Base-by-base conservation (phyloP, 2,888 invertebrate species). In the Therioaphis trifolii region DNA sequence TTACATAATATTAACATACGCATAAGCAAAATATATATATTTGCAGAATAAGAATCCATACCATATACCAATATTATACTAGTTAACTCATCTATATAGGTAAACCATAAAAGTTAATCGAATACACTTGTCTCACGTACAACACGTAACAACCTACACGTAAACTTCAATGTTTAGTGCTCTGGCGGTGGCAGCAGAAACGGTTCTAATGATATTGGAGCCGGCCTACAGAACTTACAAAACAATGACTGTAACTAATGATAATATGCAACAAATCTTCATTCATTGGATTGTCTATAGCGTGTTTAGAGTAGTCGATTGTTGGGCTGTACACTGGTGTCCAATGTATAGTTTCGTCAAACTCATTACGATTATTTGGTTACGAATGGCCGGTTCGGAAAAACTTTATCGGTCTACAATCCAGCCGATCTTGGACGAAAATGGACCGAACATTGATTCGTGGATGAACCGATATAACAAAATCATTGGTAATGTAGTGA, bases 161-260 rank as follows among this genome's bases (percentile, higher is more conserved):
- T n/a, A n/a, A n/a, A n/a, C n/a, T n/a, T n/a, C n/a, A n/a, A n/a
- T n/a, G n/a, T n/a, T n/a, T 9, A 1, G 21, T 55, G 55, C 0
- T 55, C 55, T 61, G n/a, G n/a, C 61, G 61, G 24, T 46, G 12
- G 46, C 24, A n/a, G 1, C 46, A 9, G 69, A 69, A 24, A 18
- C 24, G 69, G 46, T 14, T 4, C 46, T 69, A 12, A 40, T 69
- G 46, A 3, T 69, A 12, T 11, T 69, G n/a, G n/a, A 43, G 12
- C 69, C 69, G 2, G 24, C 24, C 3, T 69, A 69, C 69, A 40
- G 69, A 14, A 69, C 69, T 21, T 69, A 69, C 43, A 69, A 69
- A 21, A 21, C 18, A 7, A 21, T 69, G 24, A n/a, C n/a, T n/a
- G n/a, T n/a, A n/a, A n/a, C n/a, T n/a, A n/a, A n/a, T n/a, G n/a